A percentile compares a stretch with the other conserved stretches of the same genome.
phyloP scores from a whole-genome alignment of 1,140 invertebrate genomes.

The Leucophenga varia region DNA sequence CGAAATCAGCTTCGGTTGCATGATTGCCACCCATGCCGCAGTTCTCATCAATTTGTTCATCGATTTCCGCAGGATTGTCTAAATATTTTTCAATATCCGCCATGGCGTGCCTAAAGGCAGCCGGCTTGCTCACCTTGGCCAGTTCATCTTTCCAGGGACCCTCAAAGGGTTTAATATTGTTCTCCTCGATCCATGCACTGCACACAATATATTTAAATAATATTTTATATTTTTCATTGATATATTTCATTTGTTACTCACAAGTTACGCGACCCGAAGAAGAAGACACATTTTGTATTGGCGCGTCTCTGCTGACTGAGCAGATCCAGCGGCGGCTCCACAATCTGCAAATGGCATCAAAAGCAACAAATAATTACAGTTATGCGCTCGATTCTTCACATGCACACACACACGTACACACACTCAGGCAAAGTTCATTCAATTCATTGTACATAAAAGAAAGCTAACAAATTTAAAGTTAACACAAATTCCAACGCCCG shows the following conservation, averaged over 20 bases:
- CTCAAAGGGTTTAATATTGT: constrained; percentile 79
- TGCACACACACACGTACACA: too few species aligned
- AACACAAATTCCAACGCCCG: constrained; percentile 6
- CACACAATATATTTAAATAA: too few species aligned
- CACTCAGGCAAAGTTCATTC: too few species aligned
- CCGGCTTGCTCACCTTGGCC: constrained; percentile 74
- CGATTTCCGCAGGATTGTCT: constrained; percentile 64
- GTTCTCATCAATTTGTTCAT: constrained; percentile 55
- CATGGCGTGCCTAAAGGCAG: constrained; percentile 81
- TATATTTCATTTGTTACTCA: constrained; percentile 67
- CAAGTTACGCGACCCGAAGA: constrained; percentile 93
- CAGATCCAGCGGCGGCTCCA: constrained; percentile 68
- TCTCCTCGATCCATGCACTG: constrained; percentile 90
- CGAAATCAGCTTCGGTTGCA: constrained; percentile 65
- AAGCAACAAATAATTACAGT: too few species aligned
- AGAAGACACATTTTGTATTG: constrained; percentile 83
- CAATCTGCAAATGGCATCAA: too few species aligned
- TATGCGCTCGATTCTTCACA: too few species aligned
- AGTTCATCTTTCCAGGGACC: constrained; percentile 78
- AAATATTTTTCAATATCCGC: constrained; percentile 84
- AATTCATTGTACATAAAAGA: too few species aligned
- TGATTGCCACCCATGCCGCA: constrained; percentile 37
- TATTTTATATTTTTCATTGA: neutral
- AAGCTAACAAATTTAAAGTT: constrained; percentile 14
- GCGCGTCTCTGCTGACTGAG: constrained; percentile 64